A percentile compares a stretch with the other conserved stretches of the same genome.
These are phyloP conservation scores for Eubucco bourcierii DNA, from an alignment of 2,113 vertebrate species.

Conservation along the genomic window DNA sequence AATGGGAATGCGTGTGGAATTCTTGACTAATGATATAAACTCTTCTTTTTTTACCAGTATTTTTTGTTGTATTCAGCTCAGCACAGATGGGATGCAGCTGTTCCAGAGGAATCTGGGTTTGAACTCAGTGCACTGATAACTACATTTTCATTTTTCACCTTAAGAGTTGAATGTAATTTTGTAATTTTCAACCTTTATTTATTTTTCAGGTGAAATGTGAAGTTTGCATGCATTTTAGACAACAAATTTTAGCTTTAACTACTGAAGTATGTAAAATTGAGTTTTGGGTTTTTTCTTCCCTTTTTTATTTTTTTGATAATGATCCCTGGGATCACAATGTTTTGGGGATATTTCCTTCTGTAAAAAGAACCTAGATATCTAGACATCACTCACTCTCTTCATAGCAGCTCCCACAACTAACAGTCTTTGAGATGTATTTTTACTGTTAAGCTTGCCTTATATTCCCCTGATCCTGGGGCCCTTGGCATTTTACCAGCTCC, in stretches of 20 bases:
- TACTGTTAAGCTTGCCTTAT: not conserved
- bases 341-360: not conserved
- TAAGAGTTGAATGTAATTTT: not conserved
- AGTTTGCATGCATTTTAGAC: not conserved
- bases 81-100: not conserved
- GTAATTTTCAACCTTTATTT: not conserved
- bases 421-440: not conserved
- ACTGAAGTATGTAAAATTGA: not conserved
- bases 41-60: accelerated
- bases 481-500: not conserved
- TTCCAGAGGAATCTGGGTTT: not conserved
- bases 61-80: not conserved
- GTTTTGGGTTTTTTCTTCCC: too few species aligned
- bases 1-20: not conserved
- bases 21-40: not conserved
- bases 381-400: not conserved
- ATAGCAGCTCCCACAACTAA: not conserved
- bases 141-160: not conserved
- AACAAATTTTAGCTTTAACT: not conserved
- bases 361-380: not conserved
- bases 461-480: not conserved
- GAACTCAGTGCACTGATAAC: not conserved
- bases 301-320: not conserved
- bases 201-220: not conserved
- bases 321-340: not conserved